These are phyloP conservation scores for Onychomys arenicola DNA, from an alignment of 2,797 vertebrate species.

Conservation along the genomic window DNA sequence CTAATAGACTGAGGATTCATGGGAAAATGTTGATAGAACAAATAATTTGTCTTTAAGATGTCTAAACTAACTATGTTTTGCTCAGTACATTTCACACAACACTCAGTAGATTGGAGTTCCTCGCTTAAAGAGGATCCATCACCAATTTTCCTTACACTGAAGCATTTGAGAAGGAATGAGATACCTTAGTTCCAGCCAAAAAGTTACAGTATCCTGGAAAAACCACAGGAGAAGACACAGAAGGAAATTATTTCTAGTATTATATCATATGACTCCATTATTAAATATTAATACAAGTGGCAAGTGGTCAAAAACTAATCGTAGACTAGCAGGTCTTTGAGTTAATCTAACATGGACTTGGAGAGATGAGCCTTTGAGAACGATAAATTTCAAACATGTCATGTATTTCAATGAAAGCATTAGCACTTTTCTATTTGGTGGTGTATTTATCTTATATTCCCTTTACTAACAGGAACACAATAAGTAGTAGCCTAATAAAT, in stretches of 20 bases:
- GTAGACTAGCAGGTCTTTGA: not conserved
- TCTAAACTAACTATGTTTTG: not conserved
- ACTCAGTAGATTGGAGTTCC: not conserved
- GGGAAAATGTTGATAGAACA: not conserved
- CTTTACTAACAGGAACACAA: not conserved
- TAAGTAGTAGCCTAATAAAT: not conserved
- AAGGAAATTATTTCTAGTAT: not conserved
- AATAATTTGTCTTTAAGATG: not conserved
- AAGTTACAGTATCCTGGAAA: not conserved
- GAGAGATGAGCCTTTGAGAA: not conserved
- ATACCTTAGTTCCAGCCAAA: not conserved
- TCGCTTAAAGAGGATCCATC: not conserved
- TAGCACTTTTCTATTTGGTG: not conserved
- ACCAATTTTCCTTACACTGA: not conserved
- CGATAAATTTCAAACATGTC: not conserved
- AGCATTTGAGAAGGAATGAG: not conserved
- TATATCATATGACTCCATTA: not conserved
- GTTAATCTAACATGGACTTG: not conserved
- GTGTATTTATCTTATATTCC: not conserved
- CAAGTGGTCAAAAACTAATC: not conserved
- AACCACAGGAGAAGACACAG: not conserved
- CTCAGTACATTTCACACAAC: not conserved
- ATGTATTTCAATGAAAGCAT: not conserved
- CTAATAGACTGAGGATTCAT: not conserved
- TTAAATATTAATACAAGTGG: not conserved